These are phyloP conservation scores for Hydrophis major DNA, from an alignment of 2,797 vertebrate genomes.

Conservation along the genomic window DNA sequence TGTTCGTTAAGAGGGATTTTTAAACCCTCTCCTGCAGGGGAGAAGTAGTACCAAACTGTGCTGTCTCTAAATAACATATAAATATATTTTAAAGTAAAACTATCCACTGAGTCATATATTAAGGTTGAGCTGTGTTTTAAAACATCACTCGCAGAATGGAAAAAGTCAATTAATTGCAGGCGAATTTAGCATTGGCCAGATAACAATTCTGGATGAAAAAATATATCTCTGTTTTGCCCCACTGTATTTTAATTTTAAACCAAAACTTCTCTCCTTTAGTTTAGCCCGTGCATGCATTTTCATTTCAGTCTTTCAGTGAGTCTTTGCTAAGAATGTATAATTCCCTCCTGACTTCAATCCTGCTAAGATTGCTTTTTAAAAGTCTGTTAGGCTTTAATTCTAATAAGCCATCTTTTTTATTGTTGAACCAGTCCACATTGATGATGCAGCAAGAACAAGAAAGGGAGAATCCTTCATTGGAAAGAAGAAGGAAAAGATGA, in stretches of 20 bases:
- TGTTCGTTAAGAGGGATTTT: neutral
- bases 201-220: neutral
- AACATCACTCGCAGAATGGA: neutral
- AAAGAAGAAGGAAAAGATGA: slow-evolving; percentile 21
- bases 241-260: slow-evolving; percentile 41
- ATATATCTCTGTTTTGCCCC: neutral
- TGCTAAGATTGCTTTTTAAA: slow-evolving; percentile 71
- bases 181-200: neutral
- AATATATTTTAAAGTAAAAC: neutral
- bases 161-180: neutral
- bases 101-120: neutral
- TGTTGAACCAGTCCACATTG: slow-evolving; percentile 70
- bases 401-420: slow-evolving; percentile 68
- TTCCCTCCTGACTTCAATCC: slow-evolving; percentile 70
- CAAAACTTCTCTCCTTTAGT: slow-evolving; percentile 31
- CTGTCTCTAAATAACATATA: neutral
- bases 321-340: slow-evolving; percentile 72
- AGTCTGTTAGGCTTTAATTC: slow-evolving; percentile 70
- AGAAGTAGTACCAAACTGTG: neutral
- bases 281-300: slow-evolving; percentile 42
- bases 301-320: slow-evolving; percentile 66
- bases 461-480: slow-evolving; percentile 24
- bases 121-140: neutral
- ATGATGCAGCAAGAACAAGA: slow-evolving; percentile 57
- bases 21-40: neutral